Evolutionary conservation across 2,113 vertebrate species (phyloP).

Genomic region (Struthidea cinerea): DNA sequence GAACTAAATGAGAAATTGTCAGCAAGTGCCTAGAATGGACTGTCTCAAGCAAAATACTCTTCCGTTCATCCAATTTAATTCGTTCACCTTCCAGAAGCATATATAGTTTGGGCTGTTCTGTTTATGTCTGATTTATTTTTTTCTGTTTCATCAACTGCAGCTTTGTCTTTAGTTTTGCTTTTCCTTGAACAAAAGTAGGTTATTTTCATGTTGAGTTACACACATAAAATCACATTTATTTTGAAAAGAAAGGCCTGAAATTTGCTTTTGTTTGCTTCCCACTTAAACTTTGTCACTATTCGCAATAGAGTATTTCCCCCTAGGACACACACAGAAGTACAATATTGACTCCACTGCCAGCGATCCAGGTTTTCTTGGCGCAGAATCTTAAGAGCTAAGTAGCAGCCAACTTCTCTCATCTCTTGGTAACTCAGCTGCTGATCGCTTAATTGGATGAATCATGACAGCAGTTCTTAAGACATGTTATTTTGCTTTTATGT

Average conservation of each 20-base stretch:
- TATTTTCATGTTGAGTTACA: background rate
- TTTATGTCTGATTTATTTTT: background rate
- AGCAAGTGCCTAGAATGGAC: slow-evolving; percentile 56
- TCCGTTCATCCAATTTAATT: background rate
- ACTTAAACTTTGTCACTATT: rapidly evolving
- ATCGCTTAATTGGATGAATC: background rate
- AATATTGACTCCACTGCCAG: background rate
- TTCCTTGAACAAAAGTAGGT: background rate
- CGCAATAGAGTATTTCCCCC: background rate
- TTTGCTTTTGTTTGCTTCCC: background rate
- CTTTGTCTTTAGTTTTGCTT: background rate
- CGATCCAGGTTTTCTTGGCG: background rate
- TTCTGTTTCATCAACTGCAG: background rate
- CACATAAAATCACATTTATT: background rate
- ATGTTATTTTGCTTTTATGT: background rate
- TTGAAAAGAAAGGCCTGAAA: background rate
- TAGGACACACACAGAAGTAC: background rate
- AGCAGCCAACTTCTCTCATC: background rate
- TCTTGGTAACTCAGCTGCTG: background rate
- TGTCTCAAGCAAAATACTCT: background rate
- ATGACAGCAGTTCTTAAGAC: background rate
- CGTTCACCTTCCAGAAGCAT: background rate
- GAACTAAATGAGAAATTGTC: slow-evolving; percentile 80
- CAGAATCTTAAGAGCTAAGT: background rate
- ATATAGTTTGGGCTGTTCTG: background rate